These are phyloP conservation scores for Falco peregrinus DNA, from an alignment of 2,797 vertebrate species.

Conservation along the genomic window DNA sequence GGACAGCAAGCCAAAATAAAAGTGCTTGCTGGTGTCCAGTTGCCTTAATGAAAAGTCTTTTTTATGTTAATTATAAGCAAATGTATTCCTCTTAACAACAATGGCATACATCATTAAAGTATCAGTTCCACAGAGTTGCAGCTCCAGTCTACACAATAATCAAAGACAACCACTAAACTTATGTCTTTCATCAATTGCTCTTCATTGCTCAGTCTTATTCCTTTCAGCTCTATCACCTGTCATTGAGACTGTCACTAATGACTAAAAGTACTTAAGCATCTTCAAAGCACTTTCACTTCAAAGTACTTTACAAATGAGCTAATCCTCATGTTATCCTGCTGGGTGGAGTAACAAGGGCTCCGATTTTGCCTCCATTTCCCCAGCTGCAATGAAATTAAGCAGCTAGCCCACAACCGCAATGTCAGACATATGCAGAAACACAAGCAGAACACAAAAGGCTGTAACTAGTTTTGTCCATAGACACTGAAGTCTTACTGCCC, in stretches of 20 bases:
- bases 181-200: conserved; percentile 11
- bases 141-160: background rate
- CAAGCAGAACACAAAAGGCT: background rate
- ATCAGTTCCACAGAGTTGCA: background rate
- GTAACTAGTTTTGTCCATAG: background rate
- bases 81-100: background rate
- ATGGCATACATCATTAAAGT: background rate
- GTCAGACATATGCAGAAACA: background rate
- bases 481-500: background rate
- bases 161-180: background rate
- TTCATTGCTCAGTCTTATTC: background rate
- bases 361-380: background rate
- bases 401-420: background rate
- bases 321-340: background rate
- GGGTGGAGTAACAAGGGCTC: background rate
- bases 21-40: background rate
- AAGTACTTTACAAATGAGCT: conserved; percentile 36
- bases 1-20: background rate
- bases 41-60: background rate
- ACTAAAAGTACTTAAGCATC: conserved; percentile 22
- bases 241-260: conserved; percentile 9
- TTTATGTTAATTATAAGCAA: background rate
- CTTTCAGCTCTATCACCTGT: conserved; percentile 22
- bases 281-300: conserved; percentile 48
- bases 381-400: background rate